Evolutionary conservation across 2,113 vertebrate genomes (phyloP).

Genomic region (Dipodomys merriami): DNA sequence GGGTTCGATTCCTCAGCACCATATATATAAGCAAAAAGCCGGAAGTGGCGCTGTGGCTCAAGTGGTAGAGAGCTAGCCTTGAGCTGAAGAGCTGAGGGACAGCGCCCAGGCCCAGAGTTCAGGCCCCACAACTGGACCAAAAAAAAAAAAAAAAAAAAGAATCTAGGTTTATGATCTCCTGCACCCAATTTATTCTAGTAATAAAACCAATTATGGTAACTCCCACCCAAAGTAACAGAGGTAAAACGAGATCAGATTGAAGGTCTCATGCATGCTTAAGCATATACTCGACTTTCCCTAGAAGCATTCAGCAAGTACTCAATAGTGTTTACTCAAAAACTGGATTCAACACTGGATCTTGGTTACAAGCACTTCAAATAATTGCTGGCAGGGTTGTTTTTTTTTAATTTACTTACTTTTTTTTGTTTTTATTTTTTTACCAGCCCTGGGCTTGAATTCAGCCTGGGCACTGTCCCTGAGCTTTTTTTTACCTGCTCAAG

Average conservation of each 20-base stretch:
- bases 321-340: neutral
- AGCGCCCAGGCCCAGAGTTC: no score
- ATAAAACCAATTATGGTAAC: neutral
- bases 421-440: no score
- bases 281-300: neutral
- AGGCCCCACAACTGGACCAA: no score
- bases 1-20: no score
- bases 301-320: neutral
- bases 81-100: no score
- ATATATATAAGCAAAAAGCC: no score
- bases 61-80: no score
- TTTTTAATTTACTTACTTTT: neutral
- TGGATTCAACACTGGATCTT: neutral
- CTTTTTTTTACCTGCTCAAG: no score
- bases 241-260: neutral
- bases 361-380: neutral
- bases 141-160: no score
- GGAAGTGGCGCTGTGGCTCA: no score
- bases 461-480: no score
- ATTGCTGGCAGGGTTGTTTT: neutral
- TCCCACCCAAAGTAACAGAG: neutral
- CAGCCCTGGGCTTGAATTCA: no score
- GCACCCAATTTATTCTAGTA: neutral
- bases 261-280: neutral
- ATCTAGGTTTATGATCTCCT: neutral